Evolutionary conservation across 2,797 vertebrate species (phyloP).

Genomic region (Betta splendens): DNA sequence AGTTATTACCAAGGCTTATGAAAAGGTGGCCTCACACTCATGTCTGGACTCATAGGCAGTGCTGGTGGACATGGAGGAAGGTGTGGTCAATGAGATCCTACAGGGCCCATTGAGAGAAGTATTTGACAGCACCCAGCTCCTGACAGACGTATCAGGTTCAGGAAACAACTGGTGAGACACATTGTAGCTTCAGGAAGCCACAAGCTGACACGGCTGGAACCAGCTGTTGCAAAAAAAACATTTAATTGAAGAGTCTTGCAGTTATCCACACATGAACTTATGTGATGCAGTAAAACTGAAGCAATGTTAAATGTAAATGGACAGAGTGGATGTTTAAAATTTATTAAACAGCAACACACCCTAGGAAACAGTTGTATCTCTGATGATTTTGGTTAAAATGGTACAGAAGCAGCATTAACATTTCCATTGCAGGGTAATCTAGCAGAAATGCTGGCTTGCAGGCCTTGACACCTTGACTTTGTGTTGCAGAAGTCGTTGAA

Average conservation of each 20-base stretch:
- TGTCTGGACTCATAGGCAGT: conserved; percentile 83
- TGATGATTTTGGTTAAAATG: no score
- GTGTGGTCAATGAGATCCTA: conserved; percentile 93
- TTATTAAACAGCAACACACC: no score
- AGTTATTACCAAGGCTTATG: conserved; percentile 12
- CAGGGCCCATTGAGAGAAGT: conserved; percentile 92
- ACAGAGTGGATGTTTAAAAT: no score
- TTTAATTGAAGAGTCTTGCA: not conserved
- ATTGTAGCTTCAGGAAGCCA: conserved; percentile 3
- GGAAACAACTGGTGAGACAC: conserved; percentile 96
- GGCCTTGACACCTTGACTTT: no score
- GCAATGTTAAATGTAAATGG: not conserved
- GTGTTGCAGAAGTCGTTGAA: no score
- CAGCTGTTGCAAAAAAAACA: conserved; percentile 5
- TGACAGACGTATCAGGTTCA: conserved; percentile 96
- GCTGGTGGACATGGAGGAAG: conserved; percentile 98
- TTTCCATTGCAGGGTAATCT: no score
- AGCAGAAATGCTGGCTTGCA: no score
- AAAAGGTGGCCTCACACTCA: conserved; percentile 5
- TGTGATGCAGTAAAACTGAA: not conserved
- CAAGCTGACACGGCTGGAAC: not conserved
- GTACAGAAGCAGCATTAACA: no score
- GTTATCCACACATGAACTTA: conserved; percentile 2
- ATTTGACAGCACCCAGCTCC: conserved; percentile 93
- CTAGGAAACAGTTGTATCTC: no score